Conservation (phyloP, 2,113 vertebrate species). For the Pseudopodoces humilis region DNA sequence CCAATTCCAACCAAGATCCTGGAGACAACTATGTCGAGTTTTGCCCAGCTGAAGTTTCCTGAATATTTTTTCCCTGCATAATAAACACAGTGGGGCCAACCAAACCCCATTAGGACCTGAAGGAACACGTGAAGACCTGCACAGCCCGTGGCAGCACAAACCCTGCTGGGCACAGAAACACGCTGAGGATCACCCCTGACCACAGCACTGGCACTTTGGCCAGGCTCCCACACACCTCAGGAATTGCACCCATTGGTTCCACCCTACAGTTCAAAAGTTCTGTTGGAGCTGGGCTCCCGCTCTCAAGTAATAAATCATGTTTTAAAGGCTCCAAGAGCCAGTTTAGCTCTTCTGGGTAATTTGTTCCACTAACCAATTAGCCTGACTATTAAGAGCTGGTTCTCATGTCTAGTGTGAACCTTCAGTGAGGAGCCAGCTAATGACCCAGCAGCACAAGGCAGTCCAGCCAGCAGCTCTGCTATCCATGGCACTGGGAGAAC, state of each 20-base stretch:
- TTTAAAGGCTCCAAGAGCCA: neutral
- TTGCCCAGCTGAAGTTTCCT: neutral
- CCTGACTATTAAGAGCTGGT: neutral
- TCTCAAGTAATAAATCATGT: neutral
- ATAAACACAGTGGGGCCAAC: neutral
- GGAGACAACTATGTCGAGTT: neutral
- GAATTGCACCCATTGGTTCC: neutral
- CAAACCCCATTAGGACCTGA: rapidly evolving
- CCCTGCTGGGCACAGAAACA: neutral
- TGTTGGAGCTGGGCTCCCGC: neutral
- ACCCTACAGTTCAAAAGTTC: neutral
- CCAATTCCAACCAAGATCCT: neutral
- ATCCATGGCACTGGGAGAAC: neutral
- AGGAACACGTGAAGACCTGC: neutral
- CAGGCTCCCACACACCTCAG: rapidly evolving
- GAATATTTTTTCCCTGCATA: neutral
- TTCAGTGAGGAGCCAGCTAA: neutral
- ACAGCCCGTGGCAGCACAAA: rapidly evolving
- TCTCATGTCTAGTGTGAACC: neutral
- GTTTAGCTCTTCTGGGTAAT: neutral
- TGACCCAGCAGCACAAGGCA: neutral
- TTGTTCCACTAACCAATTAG: neutral
- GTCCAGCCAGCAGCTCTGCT: neutral
- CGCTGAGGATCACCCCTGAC: neutral
- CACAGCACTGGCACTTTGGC: neutral